A percentile compares a stretch with the other conserved stretches of the same genome.
Evolutionary conservation across 2,113 vertebrate species (phyloP).

Genomic region (Pholis gunnellus): DNA sequence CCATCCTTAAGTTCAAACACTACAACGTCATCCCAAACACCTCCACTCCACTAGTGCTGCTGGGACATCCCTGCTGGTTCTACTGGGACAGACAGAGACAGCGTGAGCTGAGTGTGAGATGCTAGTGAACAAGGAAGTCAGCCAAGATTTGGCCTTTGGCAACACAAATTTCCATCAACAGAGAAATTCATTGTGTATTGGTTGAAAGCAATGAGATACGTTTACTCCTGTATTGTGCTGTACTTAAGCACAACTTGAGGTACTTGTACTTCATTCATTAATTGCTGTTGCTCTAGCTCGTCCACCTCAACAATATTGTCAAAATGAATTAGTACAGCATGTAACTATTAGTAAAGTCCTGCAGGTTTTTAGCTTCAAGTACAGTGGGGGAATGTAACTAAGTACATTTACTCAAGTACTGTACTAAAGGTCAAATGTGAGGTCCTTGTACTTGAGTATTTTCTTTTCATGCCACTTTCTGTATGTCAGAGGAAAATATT

Average conservation of each 20-base stretch:
- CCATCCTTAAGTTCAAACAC: conserved; percentile 72
- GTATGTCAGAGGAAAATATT: too few relatives aligned
- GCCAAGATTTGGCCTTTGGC: background rate
- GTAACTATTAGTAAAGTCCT: too few relatives aligned
- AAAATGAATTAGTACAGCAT: background rate
- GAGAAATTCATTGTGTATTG: background rate
- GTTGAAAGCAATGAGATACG: background rate
- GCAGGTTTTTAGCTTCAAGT: background rate
- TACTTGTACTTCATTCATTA: background rate
- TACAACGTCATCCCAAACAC: conserved; percentile 20
- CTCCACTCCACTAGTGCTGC: background rate
- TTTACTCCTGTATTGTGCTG: background rate
- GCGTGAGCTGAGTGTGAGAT: background rate
- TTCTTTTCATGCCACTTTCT: too few relatives aligned
- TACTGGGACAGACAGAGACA: background rate
- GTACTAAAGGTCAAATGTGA: too few relatives aligned
- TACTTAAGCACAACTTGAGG: background rate
- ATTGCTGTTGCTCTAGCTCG: background rate
- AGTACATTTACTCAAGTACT: too few relatives aligned
- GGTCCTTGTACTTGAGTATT: background rate
- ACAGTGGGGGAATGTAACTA: too few relatives aligned
- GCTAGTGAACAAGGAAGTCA: background rate
- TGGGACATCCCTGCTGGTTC: conserved; percentile 9
- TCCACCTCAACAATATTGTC: background rate
- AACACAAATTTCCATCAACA: background rate